Evolutionary conservation across 92 coral and sea anemone species (phyloP).

Genomic region (Bergia sp.): DNA sequence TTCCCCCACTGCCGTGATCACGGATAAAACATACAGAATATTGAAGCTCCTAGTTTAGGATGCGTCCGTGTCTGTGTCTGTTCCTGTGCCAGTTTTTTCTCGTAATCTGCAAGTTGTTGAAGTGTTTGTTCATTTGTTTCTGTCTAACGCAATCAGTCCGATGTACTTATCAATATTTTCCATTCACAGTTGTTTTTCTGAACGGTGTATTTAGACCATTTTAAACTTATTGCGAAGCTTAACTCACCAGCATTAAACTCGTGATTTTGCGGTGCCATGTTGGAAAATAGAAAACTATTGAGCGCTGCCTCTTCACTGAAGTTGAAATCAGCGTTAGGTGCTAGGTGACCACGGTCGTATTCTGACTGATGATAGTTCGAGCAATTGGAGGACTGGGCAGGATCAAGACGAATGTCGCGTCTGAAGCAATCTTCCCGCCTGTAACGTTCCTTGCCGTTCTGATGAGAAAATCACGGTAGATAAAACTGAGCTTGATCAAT

Average conservation of each 20-base stretch:
- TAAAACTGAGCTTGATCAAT: no score
- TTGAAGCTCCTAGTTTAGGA: no score
- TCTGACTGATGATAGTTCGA: constrained; percentile 67
- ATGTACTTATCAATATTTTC: no score
- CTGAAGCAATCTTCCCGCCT: constrained; percentile 78
- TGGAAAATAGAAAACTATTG: constrained; percentile 80
- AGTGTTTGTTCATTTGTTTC: not conserved
- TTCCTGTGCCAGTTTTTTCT: not conserved
- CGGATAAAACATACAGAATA: no score
- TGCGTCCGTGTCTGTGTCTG: not conserved
- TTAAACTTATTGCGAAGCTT: not conserved
- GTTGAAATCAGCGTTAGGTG: constrained; percentile 82
- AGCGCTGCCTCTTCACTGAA: constrained; percentile 44
- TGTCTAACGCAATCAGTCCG: not conserved
- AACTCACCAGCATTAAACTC: constrained; percentile 73
- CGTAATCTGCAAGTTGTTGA: not conserved
- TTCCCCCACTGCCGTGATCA: no score
- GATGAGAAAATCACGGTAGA: not conserved
- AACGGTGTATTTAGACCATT: not conserved
- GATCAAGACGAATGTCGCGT: constrained; percentile 78
- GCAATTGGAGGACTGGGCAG: constrained; percentile 75
- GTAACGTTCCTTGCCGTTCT: constrained; percentile 58
- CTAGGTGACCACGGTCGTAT: constrained; percentile 92
- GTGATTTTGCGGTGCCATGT: constrained; percentile 81
- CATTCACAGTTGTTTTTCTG: not conserved